Evolutionary conservation across 2,797 vertebrate species (phyloP), one percentile per base, ranked within the genome.

Genomic region (Sciurus vulgaris): DNA sequence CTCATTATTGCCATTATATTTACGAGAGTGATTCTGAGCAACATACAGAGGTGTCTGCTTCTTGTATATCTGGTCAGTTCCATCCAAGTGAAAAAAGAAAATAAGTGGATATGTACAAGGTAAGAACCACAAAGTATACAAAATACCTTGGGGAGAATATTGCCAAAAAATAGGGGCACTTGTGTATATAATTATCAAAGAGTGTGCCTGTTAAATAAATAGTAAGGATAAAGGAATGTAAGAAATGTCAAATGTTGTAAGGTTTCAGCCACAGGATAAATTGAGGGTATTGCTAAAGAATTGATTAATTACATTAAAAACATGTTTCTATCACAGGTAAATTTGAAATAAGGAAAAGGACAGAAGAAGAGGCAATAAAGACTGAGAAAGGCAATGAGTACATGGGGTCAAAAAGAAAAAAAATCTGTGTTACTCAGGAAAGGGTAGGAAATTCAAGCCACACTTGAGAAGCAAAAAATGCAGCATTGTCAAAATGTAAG

Each of bases 1-100:
- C 38, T 38, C 38, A 38, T 38, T n/a, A n/a, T n/a, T n/a, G n/a
- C n/a, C 38, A 38, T 38, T 38, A 38, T 38, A 38, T 38, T 38
- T 38, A 38, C 38, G 3, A 38, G 38, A 38, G 38, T 38, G 38
- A 38, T 78, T 99, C 99, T 81, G 51, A 18, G 51, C 3, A 18
- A 15, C 51, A 54, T 54, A 5, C 51, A 54, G 17, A 54, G 51
- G 17, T 54, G 51, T 15, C 2, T 54, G 51, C 99, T 98, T 89
- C 94, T 91, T 94, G 88, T 78, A 81, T 54, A 54, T 54, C 51
- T 54, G 51, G 0, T 54, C 15, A 54, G 14, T 54, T 18, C 5
- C 17, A 5, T 15, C 14, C 2, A 54, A 54, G 51, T 15, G 51
- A 54, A 54, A 15, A 3, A 54, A 18, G 15, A 14, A 15, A 54